Evolutionary conservation across 2,113 vertebrate genomes (phyloP).

Genomic region (Cynopterus brachyotis): DNA sequence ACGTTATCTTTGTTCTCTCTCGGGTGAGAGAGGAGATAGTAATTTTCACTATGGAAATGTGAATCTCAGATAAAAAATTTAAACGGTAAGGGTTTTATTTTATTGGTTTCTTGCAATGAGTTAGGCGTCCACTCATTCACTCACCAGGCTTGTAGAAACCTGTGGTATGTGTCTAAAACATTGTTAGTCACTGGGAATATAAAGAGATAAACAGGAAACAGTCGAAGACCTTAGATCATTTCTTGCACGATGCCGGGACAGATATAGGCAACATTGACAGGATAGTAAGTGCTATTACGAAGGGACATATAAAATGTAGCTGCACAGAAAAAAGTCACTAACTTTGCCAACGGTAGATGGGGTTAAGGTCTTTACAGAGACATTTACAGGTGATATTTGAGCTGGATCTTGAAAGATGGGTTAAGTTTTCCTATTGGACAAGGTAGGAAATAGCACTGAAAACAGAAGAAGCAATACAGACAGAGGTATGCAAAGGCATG

Average conservation of each 20-base stretch:
- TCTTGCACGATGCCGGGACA: no score
- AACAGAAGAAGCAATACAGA: neutral
- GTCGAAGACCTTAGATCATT: neutral
- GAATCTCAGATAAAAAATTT: neutral
- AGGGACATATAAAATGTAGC: neutral
- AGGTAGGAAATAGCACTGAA: neutral
- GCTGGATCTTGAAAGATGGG: neutral
- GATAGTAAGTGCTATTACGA: neutral
- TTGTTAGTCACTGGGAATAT: neutral
- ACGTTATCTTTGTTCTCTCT: constrained; percentile 8
- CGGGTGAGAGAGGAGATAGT: neutral
- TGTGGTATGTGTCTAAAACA: neutral
- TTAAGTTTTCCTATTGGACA: neutral
- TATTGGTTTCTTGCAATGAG: neutral
- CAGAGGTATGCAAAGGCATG: neutral
- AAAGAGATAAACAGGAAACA: neutral
- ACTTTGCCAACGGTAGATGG: neutral
- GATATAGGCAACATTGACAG: neutral
- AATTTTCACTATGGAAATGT: constrained; percentile 12
- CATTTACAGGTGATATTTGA: neutral
- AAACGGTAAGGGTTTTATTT: neutral
- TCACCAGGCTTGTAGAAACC: neutral
- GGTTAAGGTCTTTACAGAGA: neutral
- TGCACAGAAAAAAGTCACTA: neutral
- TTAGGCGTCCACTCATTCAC: neutral